Base-by-base conservation (phyloP, 2,113 vertebrate genomes). In the Mormyrus lacerda region DNA sequence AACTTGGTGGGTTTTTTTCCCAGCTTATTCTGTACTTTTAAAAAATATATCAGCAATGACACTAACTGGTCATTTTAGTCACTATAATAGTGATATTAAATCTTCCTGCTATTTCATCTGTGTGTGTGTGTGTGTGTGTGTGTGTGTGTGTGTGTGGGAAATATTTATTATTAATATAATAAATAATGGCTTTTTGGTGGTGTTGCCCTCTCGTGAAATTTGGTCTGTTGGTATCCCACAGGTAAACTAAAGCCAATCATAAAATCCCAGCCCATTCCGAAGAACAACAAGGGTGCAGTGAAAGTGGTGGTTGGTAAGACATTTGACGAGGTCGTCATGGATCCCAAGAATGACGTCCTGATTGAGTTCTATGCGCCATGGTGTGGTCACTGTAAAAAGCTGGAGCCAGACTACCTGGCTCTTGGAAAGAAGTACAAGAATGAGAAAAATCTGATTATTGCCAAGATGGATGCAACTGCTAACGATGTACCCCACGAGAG, bases 321-420 rank as follows among this genome's bases (percentile, higher is more conserved):
- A 1, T 99, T 99, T 44, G 97, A 98, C 0, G 91, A 97, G 0
- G 96, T 99, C 0, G 97, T 99, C 90, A 96, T 99, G 98, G 97
- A 99, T 89, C 91, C 96, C 51, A 94, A 96, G 90, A 97, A 97
- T 39, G 98, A 99, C 1, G 97, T 99, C 91, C 97, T 99, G 2
- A 97, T 99, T 0, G 98, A 99, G 93, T 97, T 99, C 93, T 99
- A 99, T 0, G 98, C 98, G 0, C 98, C 98, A 0, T 99, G 98
- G 98, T 99, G 98, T 1, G 98, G 98, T 82, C 98, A 99, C 93
- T 99, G 98, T 93, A 99, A 98, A 93, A 97, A 98, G 91, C 87
- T 99, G 88, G 98, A 99, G 86, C 98, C 98, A 0, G 94, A 98
- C 15, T 99, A 97, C 79, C 90, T 95, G 0, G 95, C 96, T 88